These are phyloP conservation scores for Prenolepis imparis DNA, from an alignment of 2,888 invertebrate genomes.

Conservation along the genomic window DNA sequence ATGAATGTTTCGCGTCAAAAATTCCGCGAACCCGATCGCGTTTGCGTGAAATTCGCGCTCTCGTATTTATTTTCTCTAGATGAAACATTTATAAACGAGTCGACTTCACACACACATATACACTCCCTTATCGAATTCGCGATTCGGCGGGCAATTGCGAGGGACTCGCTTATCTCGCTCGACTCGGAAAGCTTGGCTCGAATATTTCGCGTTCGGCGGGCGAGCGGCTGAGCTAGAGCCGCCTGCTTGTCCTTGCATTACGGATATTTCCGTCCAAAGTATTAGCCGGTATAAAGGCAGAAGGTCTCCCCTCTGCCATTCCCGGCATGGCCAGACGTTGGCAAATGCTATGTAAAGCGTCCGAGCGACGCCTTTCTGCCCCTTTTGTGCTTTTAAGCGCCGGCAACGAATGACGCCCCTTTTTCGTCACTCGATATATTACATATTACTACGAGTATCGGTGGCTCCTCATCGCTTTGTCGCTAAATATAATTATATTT, in stretches of 20 bases:
- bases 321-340: slow-evolving; percentile 84
- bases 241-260: slow-evolving; percentile 82
- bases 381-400: slow-evolving; percentile 73
- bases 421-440: slow-evolving; percentile 58
- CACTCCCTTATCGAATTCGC: slow-evolving; percentile 31
- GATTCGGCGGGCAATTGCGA: not conserved
- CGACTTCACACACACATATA: not conserved
- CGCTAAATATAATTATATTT: not conserved
- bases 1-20: not conserved
- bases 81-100: slow-evolving; percentile 4
- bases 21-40: not conserved
- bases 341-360: slow-evolving; percentile 81
- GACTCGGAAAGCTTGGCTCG: slow-evolving; percentile 43
- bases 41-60: not conserved
- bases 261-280: slow-evolving; percentile 85
- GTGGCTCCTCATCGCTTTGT: not conserved
- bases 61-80: not conserved
- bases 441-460: slow-evolving; percentile 9
- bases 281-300: slow-evolving; percentile 84
- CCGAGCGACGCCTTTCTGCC: slow-evolving; percentile 67
- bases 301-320: slow-evolving; percentile 79
- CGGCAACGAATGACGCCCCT: slow-evolving; percentile 65
- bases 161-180: slow-evolving; percentile 46
- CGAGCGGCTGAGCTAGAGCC: slow-evolving; percentile 64
- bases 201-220: slow-evolving; percentile 62